Base-by-base conservation (phyloP, 2,888 invertebrate genomes). In the Clepsis dumicolana region DNA sequence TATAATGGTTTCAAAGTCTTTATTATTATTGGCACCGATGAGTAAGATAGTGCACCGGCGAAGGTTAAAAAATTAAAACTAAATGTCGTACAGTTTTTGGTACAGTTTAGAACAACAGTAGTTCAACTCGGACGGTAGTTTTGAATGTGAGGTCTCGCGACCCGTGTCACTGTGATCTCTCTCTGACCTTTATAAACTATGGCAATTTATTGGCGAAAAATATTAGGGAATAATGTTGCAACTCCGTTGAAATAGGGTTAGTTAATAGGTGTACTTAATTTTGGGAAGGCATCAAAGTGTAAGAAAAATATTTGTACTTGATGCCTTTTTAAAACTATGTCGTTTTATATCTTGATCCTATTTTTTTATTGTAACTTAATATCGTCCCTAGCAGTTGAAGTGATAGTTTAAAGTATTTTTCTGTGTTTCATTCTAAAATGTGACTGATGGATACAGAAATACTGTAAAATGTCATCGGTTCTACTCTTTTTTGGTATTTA, bases 111-210 rank as follows among this genome's bases (percentile, higher is more conserved):
- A 56, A 38, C 7, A 53, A 54, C 48, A 38, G 62, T 68, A 68
- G 63, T 68, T 68, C 67, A 63, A 63, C 57, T 52, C 18, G 63
- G 67, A 59, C 67, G 14, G 67, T 52, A 63, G 56, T 56, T 48
- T 61, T 41, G 53, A 35, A 57, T 63, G 67, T 68, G 56, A 68
- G 62, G 67, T 68, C 67, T 21, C 27, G 63, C 71, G 73, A 73
- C 73, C 73, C 71, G 72, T 73, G 73, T 75, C 75, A 77, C 75
- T 79, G 77, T 80, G 79, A 79, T 77, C 74, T 74, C 68, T 64
- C 41, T 57, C 63, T 68, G 63, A 62, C 25, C 62, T 52, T 44
- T 52, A 63, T 50, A 52, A 63, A 63, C 67, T 62, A 63, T 63
- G 59, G 67, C 67, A 68, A n/a, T 57, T 68, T 68, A 68, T 52